These are phyloP conservation scores for Nautilus pompilius DNA, from an alignment of 1,140 invertebrate species.

Conservation along the genomic window DNA sequence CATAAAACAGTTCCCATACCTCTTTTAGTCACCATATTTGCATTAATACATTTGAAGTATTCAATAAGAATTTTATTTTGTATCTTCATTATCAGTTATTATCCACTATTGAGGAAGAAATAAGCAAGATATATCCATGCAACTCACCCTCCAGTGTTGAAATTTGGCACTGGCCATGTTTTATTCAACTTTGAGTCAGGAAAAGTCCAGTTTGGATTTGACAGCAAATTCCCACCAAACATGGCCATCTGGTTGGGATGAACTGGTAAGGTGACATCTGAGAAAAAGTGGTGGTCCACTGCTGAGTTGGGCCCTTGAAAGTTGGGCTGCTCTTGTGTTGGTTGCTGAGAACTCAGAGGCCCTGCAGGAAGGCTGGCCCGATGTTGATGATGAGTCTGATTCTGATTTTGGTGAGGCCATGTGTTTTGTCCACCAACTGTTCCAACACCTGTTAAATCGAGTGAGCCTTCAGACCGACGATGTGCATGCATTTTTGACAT, in stretches of 20 bases:
- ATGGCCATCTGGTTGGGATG: not conserved
- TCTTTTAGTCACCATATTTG: too few relatives aligned
- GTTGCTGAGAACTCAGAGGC: conserved; percentile 6
- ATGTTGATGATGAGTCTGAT: conserved; percentile 26
- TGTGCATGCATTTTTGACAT: conserved; percentile 21
- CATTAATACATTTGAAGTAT: too few relatives aligned
- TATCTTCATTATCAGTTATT: too few relatives aligned
- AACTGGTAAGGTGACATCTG: too few relatives aligned
- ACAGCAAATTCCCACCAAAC: conserved; percentile 3
- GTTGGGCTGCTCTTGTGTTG: not conserved
- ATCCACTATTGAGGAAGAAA: too few relatives aligned
- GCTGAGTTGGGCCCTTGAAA: conserved; percentile 6
- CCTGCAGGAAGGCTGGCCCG: conserved; percentile 36
- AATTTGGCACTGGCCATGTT: conserved; percentile 22
- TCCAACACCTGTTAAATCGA: conserved; percentile 32
- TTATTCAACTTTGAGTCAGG: conserved; percentile 13
- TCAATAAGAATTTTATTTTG: too few relatives aligned
- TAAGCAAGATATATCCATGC: too few relatives aligned
- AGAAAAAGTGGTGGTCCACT: too few relatives aligned
- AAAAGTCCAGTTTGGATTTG: conserved; percentile 6
- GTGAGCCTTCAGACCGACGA: conserved; percentile 38
- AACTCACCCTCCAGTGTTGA: conserved; percentile 1
- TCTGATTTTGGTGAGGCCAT: conserved; percentile 27
- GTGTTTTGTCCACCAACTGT: conserved; percentile 22
- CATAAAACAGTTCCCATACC: too few relatives aligned